Evolutionary conservation across 2,113 vertebrate genomes (phyloP).

Genomic region (Brachyistius frenatus): DNA sequence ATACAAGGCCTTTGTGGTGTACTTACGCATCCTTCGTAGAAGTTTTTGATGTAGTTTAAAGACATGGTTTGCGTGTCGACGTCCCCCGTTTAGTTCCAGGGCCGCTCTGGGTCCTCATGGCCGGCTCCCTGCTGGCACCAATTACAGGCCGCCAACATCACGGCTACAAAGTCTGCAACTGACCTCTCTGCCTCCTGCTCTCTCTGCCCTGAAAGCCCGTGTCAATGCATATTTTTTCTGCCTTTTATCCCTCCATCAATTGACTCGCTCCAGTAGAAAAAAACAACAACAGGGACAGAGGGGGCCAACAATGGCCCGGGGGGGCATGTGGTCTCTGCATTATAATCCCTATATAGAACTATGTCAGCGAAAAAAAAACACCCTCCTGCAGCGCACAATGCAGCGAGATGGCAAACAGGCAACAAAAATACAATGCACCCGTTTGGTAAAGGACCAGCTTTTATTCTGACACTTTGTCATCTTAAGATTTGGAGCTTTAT

Average conservation of each 20-base stretch:
- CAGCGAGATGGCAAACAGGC: conserved; percentile 54
- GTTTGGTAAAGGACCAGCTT: background rate
- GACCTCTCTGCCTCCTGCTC: conserved; percentile 44
- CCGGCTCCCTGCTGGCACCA: conserved; percentile 68
- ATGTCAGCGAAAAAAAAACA: conserved; percentile 82
- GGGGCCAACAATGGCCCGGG: conserved; percentile 82
- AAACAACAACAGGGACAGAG: conserved; percentile 71
- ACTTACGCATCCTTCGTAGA: conserved; percentile 93
- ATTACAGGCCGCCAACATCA: conserved; percentile 64
- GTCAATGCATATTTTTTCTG: conserved; percentile 83
- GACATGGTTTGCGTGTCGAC: conserved; percentile 82
- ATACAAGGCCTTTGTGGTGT: conserved; percentile 17
- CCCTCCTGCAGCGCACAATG: conserved; percentile 72
- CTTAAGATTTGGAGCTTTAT: conserved; percentile 9
- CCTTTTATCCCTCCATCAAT: conserved; percentile 85
- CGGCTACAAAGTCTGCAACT: conserved; percentile 38
- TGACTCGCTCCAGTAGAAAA: conserved; percentile 81
- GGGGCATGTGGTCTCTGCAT: conserved; percentile 77
- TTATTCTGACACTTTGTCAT: no score
- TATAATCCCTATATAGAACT: conserved; percentile 82
- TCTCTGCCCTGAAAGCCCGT: conserved; percentile 81
- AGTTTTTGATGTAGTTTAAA: conserved; percentile 91
- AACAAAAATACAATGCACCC: conserved; percentile 59
- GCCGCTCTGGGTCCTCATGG: conserved; percentile 74
- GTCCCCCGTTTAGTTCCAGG: conserved; percentile 52